Evolutionary conservation across 1,140 invertebrate species (phyloP).

Genomic region (Neomicropteryx cornuta): DNA sequence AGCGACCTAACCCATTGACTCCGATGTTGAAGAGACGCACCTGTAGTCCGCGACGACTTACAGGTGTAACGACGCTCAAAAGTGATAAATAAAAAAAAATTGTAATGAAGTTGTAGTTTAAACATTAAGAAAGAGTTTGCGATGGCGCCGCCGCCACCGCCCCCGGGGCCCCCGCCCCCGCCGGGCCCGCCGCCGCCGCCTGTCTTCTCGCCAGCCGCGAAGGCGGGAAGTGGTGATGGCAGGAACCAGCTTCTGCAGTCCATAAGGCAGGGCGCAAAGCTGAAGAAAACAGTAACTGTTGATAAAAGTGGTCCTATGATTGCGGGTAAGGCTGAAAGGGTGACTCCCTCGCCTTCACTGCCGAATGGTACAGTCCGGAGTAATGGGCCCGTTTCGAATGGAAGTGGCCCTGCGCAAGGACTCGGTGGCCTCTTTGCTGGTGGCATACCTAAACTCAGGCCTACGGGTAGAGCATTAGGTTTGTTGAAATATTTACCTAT

Average conservation of each 20-base stretch:
- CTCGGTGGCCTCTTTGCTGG: conserved; percentile 74
- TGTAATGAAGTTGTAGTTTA: too few species aligned
- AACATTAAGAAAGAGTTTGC: not conserved
- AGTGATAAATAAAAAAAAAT: not conserved
- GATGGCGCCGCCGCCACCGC: conserved; percentile 42
- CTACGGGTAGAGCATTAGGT: conserved; percentile 49
- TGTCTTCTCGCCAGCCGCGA: conserved; percentile 43
- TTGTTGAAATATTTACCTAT: too few species aligned
- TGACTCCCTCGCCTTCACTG: conserved; percentile 16
- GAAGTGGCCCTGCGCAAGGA: conserved; percentile 40
- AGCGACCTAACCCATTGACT: not conserved
- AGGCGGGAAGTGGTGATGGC: conserved; percentile 42
- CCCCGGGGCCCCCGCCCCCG: conserved; percentile 45
- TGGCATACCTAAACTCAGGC: conserved; percentile 77
- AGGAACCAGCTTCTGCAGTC: conserved; percentile 62
- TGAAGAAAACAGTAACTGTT: conserved; percentile 80
- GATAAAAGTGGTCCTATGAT: conserved; percentile 78
- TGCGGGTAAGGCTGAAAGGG: conserved; percentile 42
- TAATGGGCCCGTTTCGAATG: conserved; percentile 33
- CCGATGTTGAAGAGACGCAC: not conserved
- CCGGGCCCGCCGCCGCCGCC: conserved; percentile 50
- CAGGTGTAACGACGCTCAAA: not conserved
- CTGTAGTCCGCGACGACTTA: not conserved
- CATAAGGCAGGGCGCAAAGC: conserved; percentile 66
- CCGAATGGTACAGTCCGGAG: conserved; percentile 32